Base-by-base conservation (phyloP, 2,113 vertebrate genomes). In the Papio anubis region DNA sequence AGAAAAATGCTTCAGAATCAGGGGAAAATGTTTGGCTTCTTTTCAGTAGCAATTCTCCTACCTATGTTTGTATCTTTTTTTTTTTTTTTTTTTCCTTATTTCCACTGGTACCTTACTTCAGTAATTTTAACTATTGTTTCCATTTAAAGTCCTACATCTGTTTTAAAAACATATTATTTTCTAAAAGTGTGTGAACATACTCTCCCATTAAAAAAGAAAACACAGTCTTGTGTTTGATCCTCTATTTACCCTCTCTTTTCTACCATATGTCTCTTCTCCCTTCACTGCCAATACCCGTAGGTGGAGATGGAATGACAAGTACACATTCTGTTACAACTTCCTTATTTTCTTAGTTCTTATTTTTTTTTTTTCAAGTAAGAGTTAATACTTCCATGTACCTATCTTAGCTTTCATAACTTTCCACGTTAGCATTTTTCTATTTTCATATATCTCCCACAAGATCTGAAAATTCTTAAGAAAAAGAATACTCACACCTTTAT, bases 221-320 rank as follows among this genome's bases (percentile, higher is more conserved):
- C 0, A 40, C 86, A 68, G 66, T 30, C 2, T 68, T 66, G 40
- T 18, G 61, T 55, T 61, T 32, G 21, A n/a, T 55, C 20, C 7
- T 76, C 25, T 8, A 20, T 27, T 52, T 57, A 13, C 16, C 35
- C 18, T 85, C 32, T 81, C 13, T 0, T 61, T 96, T 23, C 55
- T 11, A 1, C 12, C 4, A 30, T 16, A 30, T 35, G 1, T 82
- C 68, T 57, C 11, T 20, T 11, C 92, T 27, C 20, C 21, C 40
- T 83, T 80, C 30, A 13, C 1, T 66, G 40, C 21, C 23, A 86
- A 30, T 52, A 12, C 3, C 11, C 1, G 10, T 11, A 17, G 23
- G 9, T 40, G 6, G 5, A 11, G 17, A 30, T 35, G 12, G 0
- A 0, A 20, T 2, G 4, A 21, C 84, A 2, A n/a, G 0, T 18